Evolutionary conservation across 1,140 invertebrate genomes (phyloP), one percentile per base, ranked within the genome.

Genomic region (Neodiprion virginianus): DNA sequence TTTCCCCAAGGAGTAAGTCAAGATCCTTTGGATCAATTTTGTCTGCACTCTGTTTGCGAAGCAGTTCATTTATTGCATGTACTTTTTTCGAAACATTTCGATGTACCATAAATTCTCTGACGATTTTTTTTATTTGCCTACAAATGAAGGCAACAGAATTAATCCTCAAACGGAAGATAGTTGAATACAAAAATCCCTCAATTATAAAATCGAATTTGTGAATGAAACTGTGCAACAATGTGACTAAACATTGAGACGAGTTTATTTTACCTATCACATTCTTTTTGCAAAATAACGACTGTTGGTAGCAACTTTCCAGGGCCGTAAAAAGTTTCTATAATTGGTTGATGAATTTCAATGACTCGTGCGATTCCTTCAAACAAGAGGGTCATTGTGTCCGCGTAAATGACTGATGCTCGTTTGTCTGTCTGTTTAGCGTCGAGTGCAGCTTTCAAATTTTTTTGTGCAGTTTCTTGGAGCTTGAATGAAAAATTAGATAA

Each of bases 301-400:
- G 95, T 92, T 9, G 90, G 91, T 67, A 96, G 85, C 53, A 98
- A 86, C 81, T 91, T 91, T 5, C 95, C 95, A 49, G 93, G 93
- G 83, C 97, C 97, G 89, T 99, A 99, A 88, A 96, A 98, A 8
- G 96, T 97, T 85, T 98, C 97, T 53, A 99, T 93, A 47, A 98
- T 91, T 1, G 97, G 96, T 81, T 98, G 96, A 88, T 98, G 96
- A 28, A 96, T 92, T 89, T 98, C 97, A 66, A 99, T 90, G 23
- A 96, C 92, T 67, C 95, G 88, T 1, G 97, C 97, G 77, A 98
- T 94, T 23, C 93, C 93, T 88, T 99, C 97, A 86, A 98, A 96
- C 67, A 99, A 88, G 40, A 94, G 87, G 0, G 94, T 97, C 75
- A 97, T 88, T 0, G 94, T 93, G 80, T 97, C 96, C 0, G 96